phyloP scores from a whole-genome alignment of 1,140 invertebrate species.

The Drosophila ogumai region DNA sequence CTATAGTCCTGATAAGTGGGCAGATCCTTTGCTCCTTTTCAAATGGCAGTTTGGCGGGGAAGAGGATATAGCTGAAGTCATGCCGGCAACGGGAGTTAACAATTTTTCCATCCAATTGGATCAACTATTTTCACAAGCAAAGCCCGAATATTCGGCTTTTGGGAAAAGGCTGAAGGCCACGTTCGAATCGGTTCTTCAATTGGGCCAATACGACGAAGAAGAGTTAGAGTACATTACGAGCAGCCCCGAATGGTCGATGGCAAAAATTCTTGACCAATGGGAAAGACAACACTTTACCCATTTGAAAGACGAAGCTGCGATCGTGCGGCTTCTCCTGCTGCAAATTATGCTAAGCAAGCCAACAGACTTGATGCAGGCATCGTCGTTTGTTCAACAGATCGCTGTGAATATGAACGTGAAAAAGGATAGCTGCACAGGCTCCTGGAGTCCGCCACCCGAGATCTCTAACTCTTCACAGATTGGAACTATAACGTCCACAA shows the following conservation, averaged over 20 bases:
- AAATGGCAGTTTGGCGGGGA: background rate
- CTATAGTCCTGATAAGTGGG: background rate
- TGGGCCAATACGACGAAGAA: background rate
- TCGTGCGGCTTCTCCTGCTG: conserved; percentile 1
- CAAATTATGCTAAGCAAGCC: background rate
- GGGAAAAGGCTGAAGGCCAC: background rate
- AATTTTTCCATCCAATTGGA: no score
- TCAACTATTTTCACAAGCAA: no score
- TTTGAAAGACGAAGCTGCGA: background rate
- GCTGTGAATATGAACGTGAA: background rate
- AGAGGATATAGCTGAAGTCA: background rate
- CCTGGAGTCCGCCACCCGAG: background rate
- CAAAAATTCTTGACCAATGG: background rate
- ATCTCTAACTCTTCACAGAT: background rate
- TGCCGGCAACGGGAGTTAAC: background rate
- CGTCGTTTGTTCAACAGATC: background rate
- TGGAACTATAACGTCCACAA: background rate
- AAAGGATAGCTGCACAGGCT: background rate
- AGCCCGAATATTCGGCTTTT: background rate
- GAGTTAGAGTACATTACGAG: background rate
- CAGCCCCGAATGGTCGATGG: background rate
- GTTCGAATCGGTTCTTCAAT: background rate
- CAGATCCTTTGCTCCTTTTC: background rate
- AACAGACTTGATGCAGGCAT: background rate
- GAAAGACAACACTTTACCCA: no score